Conservation (phyloP, 2,888 invertebrate species). For the Folsomia manolachei region DNA sequence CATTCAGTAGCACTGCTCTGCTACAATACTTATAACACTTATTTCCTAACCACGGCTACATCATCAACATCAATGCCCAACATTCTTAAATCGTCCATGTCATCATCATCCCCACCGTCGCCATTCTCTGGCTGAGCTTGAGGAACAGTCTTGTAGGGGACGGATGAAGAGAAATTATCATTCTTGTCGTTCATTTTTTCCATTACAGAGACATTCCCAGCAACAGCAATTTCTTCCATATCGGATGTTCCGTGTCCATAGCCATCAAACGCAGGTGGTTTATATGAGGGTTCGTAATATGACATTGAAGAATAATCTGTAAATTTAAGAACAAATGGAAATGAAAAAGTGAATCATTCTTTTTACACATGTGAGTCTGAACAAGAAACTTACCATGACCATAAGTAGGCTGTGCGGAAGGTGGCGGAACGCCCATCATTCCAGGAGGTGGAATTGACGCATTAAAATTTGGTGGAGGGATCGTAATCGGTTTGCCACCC, state of each 20-base stretch:
- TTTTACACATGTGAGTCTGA: too few species aligned
- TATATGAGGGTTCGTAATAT: not conserved
- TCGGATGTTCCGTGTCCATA: slow-evolving; percentile 15
- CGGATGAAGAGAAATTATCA: not conserved
- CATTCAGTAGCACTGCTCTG: too few species aligned
- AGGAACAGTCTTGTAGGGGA: not conserved
- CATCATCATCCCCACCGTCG: slow-evolving; percentile 35
- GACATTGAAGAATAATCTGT: too few species aligned
- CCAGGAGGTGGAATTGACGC: not conserved
- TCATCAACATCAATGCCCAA: slow-evolving; percentile 82
- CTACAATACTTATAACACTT: too few species aligned
- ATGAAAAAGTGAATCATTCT: too few species aligned
- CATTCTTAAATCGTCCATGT: slow-evolving; percentile 71
- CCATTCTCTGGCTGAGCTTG: slow-evolving; percentile 7
- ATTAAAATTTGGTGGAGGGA: slow-evolving; percentile 18
- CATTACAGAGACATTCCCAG: not conserved
- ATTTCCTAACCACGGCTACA: slow-evolving; percentile 59
- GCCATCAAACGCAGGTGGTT: slow-evolving; percentile 28
- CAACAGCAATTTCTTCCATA: slow-evolving; percentile 11
- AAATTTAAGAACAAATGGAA: too few species aligned
- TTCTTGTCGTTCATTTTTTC: not conserved
- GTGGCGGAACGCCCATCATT: slow-evolving; percentile 36
- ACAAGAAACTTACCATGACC: too few species aligned
- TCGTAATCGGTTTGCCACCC: slow-evolving; percentile 25
- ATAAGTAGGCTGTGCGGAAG: not conserved